These are phyloP conservation scores for Rhynchonycteris naso DNA, from an alignment of 2,797 vertebrate species.

Conservation along the genomic window DNA sequence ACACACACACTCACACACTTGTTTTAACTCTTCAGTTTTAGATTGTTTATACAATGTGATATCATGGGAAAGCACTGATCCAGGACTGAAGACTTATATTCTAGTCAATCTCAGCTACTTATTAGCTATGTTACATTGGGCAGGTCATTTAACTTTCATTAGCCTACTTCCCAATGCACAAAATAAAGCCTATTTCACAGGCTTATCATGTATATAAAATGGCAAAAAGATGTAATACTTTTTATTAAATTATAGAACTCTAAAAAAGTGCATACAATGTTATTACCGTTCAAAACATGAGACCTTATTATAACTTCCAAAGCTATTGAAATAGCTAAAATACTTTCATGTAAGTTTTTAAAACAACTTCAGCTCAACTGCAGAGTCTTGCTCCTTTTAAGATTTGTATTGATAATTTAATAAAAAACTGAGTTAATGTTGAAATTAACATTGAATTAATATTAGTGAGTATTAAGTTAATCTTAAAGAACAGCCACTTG, in stretches of 20 bases:
- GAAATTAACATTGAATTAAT: background rate
- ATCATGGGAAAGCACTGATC: background rate
- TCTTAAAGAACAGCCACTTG: background rate
- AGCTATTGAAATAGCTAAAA: conserved; percentile 47
- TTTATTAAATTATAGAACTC: background rate
- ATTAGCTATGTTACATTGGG: conserved; percentile 1
- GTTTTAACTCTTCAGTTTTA: background rate
- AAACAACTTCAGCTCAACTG: conserved; percentile 8
- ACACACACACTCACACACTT: background rate
- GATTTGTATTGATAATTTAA: background rate
- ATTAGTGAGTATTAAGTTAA: conserved; percentile 3
- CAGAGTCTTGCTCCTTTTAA: conserved; percentile 4
- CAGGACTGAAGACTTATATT: background rate
- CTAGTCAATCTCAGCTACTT: background rate
- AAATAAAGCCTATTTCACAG: conserved; percentile 50
- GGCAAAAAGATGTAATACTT: background rate
- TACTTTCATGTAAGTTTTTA: conserved; percentile 21
- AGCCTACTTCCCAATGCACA: conserved; percentile 39
- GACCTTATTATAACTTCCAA: conserved; percentile 32
- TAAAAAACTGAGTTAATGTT: conserved; percentile 42
- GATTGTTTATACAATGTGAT: background rate
- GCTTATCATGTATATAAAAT: conserved; percentile 23
- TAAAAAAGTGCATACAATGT: background rate
- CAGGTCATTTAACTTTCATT: conserved; percentile 29
- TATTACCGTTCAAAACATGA: background rate